Conservation (phyloP, 1,140 invertebrate genomes). For the Polypedilum pembai region DNA sequence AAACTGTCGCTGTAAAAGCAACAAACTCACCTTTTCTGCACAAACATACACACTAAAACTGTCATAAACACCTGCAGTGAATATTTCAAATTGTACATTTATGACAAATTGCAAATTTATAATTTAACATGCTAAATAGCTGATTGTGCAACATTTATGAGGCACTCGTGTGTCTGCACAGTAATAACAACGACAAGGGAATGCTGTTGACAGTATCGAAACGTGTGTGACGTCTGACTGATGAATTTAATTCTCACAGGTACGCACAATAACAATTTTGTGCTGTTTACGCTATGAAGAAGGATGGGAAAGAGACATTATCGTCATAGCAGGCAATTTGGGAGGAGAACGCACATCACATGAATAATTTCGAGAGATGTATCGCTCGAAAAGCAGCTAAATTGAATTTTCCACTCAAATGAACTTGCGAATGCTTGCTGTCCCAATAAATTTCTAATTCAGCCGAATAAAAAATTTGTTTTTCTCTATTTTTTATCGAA, state of each 20-base stretch:
- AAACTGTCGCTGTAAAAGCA: background rate
- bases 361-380: constrained; percentile 1
- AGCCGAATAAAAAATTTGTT: background rate
- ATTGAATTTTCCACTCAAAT: constrained; percentile 18
- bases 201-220: background rate
- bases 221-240: constrained; percentile 2
- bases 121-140: constrained; percentile 19
- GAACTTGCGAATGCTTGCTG: constrained; percentile 12
- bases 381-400: constrained; percentile 10
- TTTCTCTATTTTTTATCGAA: background rate
- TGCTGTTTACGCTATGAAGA: background rate
- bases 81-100: background rate
- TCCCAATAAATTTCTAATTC: background rate
- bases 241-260: constrained; percentile 6
- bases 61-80: constrained; percentile 2
- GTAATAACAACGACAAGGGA: background rate
- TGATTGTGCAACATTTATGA: constrained; percentile 18
- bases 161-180: background rate
- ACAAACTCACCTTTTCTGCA: background rate
- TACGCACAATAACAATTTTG: background rate
- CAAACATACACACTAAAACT: background rate
- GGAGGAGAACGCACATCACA: background rate
- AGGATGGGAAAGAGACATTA: background rate
- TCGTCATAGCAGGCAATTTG: background rate
- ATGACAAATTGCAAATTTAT: constrained; percentile 14